Evolutionary conservation across 2,113 vertebrate genomes (phyloP), one percentile per base, ranked within the genome.

Genomic region (Tragelaphus imberbis): DNA sequence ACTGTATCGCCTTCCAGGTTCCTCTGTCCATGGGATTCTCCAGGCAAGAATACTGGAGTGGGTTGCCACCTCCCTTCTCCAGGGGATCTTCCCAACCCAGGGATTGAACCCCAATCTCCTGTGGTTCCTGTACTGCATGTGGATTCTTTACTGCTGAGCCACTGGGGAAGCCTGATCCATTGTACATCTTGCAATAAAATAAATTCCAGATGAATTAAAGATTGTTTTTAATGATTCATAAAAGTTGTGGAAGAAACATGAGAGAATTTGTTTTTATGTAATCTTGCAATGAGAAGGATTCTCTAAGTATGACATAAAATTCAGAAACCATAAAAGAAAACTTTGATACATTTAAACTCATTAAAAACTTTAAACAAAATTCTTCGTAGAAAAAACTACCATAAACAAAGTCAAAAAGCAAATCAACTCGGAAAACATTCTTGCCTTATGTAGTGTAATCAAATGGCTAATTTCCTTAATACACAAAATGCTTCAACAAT

Each of bases 121-220:
- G 12, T 4, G 40, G 23, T 15, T 77, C 23, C 71, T 44, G 1
- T 44, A 40, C 7, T 7, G 1, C 40, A 77, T 25, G 40, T 27
- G 40, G 71, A 77, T 44, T 77, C 21, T 44, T 27, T 27, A 27
- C 40, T 44, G 12, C 71, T 77, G 71, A 77, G 71, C 71, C 71
- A 15, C 71, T 1, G 1, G 6, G 40, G 40, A 44, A 77, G 71
- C 23, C 40, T 44, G 40, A 44, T 44, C 28, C 65, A 95, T 79
- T 84, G 33, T 49, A 95, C 44, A 51, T 84, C 40, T 91, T 94
- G 84, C 49, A 89, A 59, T 92, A 94, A 86, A 88, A 90, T 87
- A 91, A 91, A 93, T 95, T 96, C 75, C 87, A 97, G 87, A 90
- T 90, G 80, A 30, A 79, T 90, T n/a, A 59, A 97, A 95, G 49